phyloP scores from a whole-genome alignment of 2,797 vertebrate species.

The Sciurus carolinensis region DNA sequence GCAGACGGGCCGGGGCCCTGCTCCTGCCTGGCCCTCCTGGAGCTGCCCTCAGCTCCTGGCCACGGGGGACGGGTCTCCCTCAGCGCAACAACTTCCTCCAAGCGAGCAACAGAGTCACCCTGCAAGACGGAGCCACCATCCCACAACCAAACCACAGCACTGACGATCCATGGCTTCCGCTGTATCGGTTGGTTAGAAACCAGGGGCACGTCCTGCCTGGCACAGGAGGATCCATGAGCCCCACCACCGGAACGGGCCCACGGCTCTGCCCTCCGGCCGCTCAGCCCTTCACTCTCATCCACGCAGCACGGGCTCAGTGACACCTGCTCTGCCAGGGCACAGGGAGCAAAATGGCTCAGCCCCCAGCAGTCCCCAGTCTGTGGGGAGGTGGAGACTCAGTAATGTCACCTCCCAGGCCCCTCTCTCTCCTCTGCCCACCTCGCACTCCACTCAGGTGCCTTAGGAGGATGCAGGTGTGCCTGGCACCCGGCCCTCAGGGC shows the following conservation, averaged over 20 bases:
- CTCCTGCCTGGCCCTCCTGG: not conserved
- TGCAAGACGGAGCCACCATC: not conserved
- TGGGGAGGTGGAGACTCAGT: not conserved
- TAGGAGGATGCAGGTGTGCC: not conserved
- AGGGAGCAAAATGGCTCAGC: not conserved
- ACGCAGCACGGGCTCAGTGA: not conserved
- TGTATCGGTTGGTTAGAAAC: not conserved
- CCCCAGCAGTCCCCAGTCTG: not conserved
- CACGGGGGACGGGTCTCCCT: not conserved
- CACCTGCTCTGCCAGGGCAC: not conserved
- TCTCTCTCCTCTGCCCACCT: accelerated
- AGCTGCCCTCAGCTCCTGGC: not conserved
- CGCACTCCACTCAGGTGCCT: not conserved
- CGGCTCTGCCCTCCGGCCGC: no score
- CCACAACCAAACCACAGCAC: not conserved
- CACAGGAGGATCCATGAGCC: no score
- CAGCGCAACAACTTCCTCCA: not conserved
- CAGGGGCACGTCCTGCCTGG: not conserved
- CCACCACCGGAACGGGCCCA: accelerated
- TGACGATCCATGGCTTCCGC: not conserved
- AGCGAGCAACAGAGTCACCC: not conserved
- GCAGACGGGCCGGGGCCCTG: not conserved
- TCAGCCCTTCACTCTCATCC: not conserved
- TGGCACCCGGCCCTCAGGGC: not conserved
- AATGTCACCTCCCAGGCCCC: not conserved